Conservation (phyloP, 2,888 invertebrate genomes). For the Acholoe squamosa region DNA sequence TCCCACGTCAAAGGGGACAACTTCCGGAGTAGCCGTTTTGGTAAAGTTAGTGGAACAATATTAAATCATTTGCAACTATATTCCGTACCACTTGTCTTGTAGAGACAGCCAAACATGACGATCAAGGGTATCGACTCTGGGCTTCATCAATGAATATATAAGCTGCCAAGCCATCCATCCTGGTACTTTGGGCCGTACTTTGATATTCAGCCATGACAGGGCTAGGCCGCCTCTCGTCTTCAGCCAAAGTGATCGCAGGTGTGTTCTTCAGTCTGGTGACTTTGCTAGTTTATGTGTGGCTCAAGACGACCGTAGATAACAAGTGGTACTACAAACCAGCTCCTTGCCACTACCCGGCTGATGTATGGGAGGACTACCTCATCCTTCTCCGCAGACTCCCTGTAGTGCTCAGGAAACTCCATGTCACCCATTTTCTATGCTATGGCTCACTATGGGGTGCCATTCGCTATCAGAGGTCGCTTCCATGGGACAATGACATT, state of each 20-base stretch:
- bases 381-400: constrained; percentile 82
- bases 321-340: constrained; percentile 68
- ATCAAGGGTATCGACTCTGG: too few relatives aligned
- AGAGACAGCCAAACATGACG: too few relatives aligned
- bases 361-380: constrained; percentile 76
- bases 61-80: too few relatives aligned
- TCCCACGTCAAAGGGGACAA: too few relatives aligned
- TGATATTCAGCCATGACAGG: constrained; percentile 6
- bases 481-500: constrained; percentile 85
- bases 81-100: too few relatives aligned
- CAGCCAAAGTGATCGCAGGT: constrained; percentile 43
- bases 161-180: not conserved
- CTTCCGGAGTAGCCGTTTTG: too few relatives aligned
- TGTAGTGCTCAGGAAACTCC: constrained; percentile 83
- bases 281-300: constrained; percentile 25
- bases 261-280: constrained; percentile 17
- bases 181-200: not conserved
- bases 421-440: constrained; percentile 86
- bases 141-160: too few relatives aligned
- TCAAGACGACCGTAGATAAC: constrained; percentile 19
- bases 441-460: constrained; percentile 86
- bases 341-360: constrained; percentile 66
- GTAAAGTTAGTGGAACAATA: too few relatives aligned
- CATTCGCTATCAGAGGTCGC: constrained; percentile 84
- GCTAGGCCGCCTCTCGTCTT: constrained; percentile 45